Conservation (phyloP, 2,888 invertebrate genomes). For the Epinotia brunnichana region DNA sequence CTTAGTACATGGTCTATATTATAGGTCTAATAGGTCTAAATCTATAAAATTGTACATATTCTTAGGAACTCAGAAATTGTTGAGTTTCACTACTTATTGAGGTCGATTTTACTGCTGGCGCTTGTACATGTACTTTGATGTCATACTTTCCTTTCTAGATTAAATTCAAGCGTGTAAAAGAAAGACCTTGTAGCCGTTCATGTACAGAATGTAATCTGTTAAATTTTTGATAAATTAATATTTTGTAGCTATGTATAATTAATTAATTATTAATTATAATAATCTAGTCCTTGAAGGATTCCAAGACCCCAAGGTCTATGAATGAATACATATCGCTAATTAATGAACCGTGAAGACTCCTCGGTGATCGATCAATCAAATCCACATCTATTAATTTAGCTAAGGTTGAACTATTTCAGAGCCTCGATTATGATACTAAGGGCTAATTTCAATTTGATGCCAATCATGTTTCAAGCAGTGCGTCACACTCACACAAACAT, state of each 20-base stretch:
- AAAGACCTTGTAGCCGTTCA: background rate
- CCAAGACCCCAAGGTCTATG: background rate
- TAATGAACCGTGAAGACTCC: constrained; percentile 20
- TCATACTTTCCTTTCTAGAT: background rate
- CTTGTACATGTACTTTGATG: too few species aligned
- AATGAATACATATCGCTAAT: constrained; percentile 9
- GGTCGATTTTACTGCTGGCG: too few species aligned
- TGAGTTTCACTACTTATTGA: too few species aligned
- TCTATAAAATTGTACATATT: too few species aligned
- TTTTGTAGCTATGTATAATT: background rate
- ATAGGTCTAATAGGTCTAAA: too few species aligned
- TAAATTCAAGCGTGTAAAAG: background rate
- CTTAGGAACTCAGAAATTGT: too few species aligned
- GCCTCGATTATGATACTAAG: background rate
- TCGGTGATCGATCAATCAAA: constrained; percentile 24
- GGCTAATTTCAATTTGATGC: too few species aligned
- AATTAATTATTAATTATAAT: too few species aligned
- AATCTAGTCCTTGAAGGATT: background rate
- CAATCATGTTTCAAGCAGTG: too few species aligned
- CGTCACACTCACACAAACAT: too few species aligned
- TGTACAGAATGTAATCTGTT: background rate
- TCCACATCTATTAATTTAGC: constrained; percentile 6
- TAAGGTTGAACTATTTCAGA: background rate
- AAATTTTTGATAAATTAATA: background rate
- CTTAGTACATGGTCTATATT: too few species aligned